A percentile compares a stretch with the other conserved stretches of the same genome.
Conservation (phyloP, 2,113 vertebrate species). For the Actenoides hombroni region DNA sequence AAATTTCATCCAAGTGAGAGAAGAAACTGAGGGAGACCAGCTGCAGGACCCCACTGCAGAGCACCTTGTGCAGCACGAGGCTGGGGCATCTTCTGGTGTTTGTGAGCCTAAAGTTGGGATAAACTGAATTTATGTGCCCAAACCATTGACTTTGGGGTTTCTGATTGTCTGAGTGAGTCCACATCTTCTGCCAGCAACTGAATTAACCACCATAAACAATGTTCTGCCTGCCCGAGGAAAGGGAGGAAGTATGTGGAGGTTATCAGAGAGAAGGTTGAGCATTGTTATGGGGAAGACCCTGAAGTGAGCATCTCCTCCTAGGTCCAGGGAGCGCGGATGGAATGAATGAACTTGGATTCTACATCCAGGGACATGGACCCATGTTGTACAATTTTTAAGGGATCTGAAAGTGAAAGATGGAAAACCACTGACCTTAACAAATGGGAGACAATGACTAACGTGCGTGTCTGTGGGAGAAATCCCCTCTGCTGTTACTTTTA, state of each 20-base stretch:
- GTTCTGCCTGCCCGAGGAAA: background rate
- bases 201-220: background rate
- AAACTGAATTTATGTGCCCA: background rate
- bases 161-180: background rate
- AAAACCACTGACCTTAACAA: background rate
- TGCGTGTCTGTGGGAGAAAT: background rate
- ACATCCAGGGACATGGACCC: background rate
- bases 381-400: background rate
- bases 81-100: background rate
- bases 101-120: background rate
- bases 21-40: background rate
- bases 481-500: background rate
- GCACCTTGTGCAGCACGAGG: background rate
- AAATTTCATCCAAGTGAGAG: background rate
- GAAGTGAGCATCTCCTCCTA: background rate
- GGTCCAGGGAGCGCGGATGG: background rate
- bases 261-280: background rate
- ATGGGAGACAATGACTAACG: background rate
- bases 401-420: background rate
- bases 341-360: background rate
- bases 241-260: background rate
- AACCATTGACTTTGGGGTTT: background rate
- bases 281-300: background rate
- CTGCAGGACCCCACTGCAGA: background rate
- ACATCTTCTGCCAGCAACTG: background rate